Evolutionary conservation across 2,113 vertebrate species (phyloP).

Genomic region (Atrichornis clamosus): DNA sequence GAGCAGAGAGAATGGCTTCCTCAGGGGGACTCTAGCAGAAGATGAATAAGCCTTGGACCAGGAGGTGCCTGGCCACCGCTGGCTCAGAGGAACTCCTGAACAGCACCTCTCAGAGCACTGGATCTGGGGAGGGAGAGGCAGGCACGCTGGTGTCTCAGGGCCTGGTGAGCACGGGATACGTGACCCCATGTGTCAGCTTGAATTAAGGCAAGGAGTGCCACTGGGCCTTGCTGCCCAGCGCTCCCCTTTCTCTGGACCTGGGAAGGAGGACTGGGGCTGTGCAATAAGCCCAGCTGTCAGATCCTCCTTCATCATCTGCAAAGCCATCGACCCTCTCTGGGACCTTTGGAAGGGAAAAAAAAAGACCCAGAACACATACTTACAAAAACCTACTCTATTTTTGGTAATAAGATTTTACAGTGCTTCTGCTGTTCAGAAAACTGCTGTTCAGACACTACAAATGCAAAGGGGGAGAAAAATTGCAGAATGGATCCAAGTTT

Average conservation of each 20-base stretch:
- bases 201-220: not conserved
- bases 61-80: not conserved
- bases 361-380: not conserved
- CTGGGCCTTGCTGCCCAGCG: rapidly evolving
- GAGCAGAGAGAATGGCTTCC: not conserved
- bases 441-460: not conserved
- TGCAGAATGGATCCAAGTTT: not conserved
- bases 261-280: not conserved
- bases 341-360: not conserved
- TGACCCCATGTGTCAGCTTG: not conserved
- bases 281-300: not conserved
- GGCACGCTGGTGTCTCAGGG: not conserved
- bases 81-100: not conserved
- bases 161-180: rapidly evolving
- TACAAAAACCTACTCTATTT: not conserved
- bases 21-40: not conserved
- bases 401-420: not conserved
- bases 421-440: not conserved
- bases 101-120: not conserved
- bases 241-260: not conserved
- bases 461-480: not conserved
- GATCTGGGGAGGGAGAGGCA: not conserved
- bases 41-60: not conserved
- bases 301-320: constrained; percentile 2
- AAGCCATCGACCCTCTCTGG: not conserved